A percentile compares a stretch with the other conserved stretches of the same genome.
These are phyloP conservation scores for Idaea biselata DNA, from an alignment of 2,888 invertebrate genomes.

Conservation along the genomic window DNA sequence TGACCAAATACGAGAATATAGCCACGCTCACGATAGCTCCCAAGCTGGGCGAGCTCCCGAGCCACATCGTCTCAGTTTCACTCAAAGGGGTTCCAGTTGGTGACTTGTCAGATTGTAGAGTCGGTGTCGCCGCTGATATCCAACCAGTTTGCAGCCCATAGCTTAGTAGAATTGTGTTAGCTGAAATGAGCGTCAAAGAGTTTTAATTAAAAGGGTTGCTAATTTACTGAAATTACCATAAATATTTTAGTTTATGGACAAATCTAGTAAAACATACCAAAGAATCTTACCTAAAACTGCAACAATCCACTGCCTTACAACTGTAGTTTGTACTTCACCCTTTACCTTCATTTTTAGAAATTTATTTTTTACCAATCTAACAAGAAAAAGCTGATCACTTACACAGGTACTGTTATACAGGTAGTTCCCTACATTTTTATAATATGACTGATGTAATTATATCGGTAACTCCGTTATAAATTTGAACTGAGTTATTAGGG, in stretches of 20 bases:
- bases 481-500: neutral
- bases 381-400: neutral
- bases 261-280: neutral
- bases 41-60: conserved; percentile 45
- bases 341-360: neutral
- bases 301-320: neutral
- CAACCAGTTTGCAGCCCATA: conserved; percentile 62
- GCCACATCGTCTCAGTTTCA: conserved; percentile 51
- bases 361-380: neutral
- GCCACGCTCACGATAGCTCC: conserved; percentile 13
- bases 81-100: conserved; percentile 48
- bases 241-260: neutral
- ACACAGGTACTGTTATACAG: neutral
- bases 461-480: neutral
- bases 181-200: conserved; percentile 33
- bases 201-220: no score
- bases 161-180: conserved; percentile 50
- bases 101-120: conserved; percentile 46
- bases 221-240: no score
- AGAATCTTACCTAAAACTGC: neutral
- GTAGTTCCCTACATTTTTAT: neutral
- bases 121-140: conserved; percentile 57
- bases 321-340: neutral
- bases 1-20: conserved; percentile 12
- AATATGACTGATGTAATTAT: neutral